Evolutionary conservation across 2,797 vertebrate genomes (phyloP).

Genomic region (Denticeps clupeoides): DNA sequence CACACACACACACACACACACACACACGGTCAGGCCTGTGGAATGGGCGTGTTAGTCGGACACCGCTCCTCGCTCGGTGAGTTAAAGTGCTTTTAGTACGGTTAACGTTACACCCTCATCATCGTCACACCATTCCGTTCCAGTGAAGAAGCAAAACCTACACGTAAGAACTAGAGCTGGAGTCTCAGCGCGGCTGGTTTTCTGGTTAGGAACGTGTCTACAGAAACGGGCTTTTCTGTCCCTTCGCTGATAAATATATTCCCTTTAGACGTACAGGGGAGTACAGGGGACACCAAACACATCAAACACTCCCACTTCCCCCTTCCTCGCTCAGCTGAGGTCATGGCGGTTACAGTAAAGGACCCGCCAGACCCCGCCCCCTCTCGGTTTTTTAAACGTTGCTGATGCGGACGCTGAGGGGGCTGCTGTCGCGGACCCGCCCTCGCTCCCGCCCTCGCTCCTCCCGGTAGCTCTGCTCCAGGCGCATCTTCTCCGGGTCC

Average conservation of each 20-base stretch:
- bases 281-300: too few relatives aligned
- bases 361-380: not conserved
- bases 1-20: too few relatives aligned
- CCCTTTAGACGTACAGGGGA: too few relatives aligned
- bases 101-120: constrained; percentile 27
- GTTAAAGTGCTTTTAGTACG: constrained; percentile 67
- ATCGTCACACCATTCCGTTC: not conserved
- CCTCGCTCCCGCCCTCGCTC: constrained; percentile 51
- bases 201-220: too few relatives aligned
- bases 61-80: constrained; percentile 22
- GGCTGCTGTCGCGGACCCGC: constrained; percentile 48
- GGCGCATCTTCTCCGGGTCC: constrained; percentile 68
- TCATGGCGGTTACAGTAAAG: too few relatives aligned
- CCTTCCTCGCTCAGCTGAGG: constrained; percentile 6
- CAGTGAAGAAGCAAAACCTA: not conserved
- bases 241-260: too few relatives aligned
- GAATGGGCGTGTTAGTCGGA: not conserved
- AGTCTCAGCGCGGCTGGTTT: constrained; percentile 11
- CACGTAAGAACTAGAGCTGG: not conserved
- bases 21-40: not conserved
- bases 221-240: too few relatives aligned
- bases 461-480: constrained; percentile 72
- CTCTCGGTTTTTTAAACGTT: constrained; percentile 64
- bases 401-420: constrained; percentile 79
- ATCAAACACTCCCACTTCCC: constrained; percentile 18